Percentiles rank a stretch among this genome's conserved stretches.
Evolutionary conservation across 2,113 vertebrate species (phyloP).

Genomic region (Acanthochromis polyacanthus): DNA sequence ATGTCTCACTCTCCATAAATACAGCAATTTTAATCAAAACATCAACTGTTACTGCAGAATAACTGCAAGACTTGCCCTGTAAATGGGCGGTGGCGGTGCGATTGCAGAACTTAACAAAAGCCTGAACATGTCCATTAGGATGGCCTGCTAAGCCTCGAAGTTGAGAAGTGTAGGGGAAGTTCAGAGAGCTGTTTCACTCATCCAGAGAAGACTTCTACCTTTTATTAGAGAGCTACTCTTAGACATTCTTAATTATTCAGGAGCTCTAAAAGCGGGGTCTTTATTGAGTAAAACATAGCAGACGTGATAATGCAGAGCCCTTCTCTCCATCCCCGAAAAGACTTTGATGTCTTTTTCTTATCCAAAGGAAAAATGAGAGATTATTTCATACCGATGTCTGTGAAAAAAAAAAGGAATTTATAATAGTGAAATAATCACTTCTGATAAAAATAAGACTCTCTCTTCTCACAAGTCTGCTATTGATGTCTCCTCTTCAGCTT

Average conservation of each 20-base stretch:
- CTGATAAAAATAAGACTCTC: constrained; percentile 54
- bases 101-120: constrained; percentile 14
- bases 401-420: constrained; percentile 37
- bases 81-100: not conserved
- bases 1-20: constrained; percentile 22
- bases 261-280: constrained; percentile 55
- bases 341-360: constrained; percentile 58
- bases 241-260: constrained; percentile 72
- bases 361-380: constrained; percentile 14
- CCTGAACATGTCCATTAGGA: constrained; percentile 21
- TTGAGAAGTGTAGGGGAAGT: constrained; percentile 27
- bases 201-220: constrained; percentile 43
- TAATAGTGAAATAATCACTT: constrained; percentile 59
- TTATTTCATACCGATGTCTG: constrained; percentile 26
- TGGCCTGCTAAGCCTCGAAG: constrained; percentile 35
- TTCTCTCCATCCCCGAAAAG: constrained; percentile 36
- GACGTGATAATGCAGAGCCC: constrained; percentile 50
- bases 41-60: not conserved
- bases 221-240: constrained; percentile 63
- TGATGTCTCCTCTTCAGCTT: constrained; percentile 30
- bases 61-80: not conserved
- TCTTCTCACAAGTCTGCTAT: constrained; percentile 29
- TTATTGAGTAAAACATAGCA: constrained; percentile 57
- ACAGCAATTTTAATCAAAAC: constrained; percentile 30
- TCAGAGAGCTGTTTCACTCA: constrained; percentile 23